Percentiles rank a stretch among this genome's conserved stretches.
Evolutionary conservation across 1,140 invertebrate species (phyloP).

Genomic region (Bombus vancouverensis): DNA sequence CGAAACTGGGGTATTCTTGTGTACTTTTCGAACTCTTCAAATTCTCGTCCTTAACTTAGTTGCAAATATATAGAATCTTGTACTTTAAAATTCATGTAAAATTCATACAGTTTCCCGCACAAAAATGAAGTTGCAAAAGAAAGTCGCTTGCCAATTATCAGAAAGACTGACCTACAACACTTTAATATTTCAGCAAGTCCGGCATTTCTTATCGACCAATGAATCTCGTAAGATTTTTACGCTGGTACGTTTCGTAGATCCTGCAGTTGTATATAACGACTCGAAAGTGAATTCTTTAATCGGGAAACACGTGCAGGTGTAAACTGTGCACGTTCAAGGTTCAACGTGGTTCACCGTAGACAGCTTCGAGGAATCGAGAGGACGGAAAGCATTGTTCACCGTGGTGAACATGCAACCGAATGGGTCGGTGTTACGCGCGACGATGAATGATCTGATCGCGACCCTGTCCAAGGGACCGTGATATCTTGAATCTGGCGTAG

Average conservation of each 20-base stretch:
- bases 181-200: not conserved
- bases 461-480: slow-evolving; percentile 52
- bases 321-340: not conserved
- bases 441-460: slow-evolving; percentile 62
- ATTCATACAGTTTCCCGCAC: not conserved
- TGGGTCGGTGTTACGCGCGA: slow-evolving; percentile 36
- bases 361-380: slow-evolving; percentile 13
- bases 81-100: too few relatives aligned
- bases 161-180: not conserved
- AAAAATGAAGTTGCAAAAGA: not conserved
- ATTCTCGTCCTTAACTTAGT: too few relatives aligned
- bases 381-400: slow-evolving; percentile 54
- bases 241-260: not conserved
- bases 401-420: slow-evolving; percentile 38
- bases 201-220: not conserved
- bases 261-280: not conserved
- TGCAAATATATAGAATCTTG: too few relatives aligned
- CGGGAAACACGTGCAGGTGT: not conserved
- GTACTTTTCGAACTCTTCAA: too few relatives aligned
- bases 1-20: too few relatives aligned
- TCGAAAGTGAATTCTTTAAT: not conserved
- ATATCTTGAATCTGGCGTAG: slow-evolving; percentile 56
- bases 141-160: not conserved
- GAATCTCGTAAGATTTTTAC: not conserved
- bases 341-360: not conserved